Evolutionary conservation across 2,797 vertebrate species (phyloP).

Genomic region (Hydrocynus forskahlii): DNA sequence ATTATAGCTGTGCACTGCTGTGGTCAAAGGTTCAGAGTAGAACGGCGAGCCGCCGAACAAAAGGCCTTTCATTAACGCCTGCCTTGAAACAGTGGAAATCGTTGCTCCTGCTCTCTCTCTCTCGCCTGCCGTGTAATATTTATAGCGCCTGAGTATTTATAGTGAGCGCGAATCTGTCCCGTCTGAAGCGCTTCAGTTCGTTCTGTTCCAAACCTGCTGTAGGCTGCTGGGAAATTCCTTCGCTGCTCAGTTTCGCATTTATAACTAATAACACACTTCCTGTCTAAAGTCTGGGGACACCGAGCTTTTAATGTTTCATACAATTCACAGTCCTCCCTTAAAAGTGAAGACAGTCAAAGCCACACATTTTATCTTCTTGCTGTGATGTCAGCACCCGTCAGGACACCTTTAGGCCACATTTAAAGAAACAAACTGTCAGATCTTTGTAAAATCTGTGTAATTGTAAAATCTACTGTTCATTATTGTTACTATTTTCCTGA

Average conservation of each 20-base stretch:
- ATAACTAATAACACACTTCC: neutral
- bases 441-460: no score
- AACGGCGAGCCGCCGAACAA: constrained; percentile 36
- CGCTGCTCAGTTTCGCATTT: neutral
- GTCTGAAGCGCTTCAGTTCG: neutral
- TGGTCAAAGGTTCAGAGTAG: neutral
- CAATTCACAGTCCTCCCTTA: no score
- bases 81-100: neutral
- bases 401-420: no score
- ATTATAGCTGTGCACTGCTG: neutral
- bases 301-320: neutral
- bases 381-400: no score
- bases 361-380: no score
- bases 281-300: neutral
- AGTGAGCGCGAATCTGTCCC: constrained; percentile 1
- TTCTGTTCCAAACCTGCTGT: neutral
- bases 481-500: no score
- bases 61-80: constrained; percentile 27
- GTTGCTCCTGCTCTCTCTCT: neutral
- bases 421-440: no score
- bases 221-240: neutral
- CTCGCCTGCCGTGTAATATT: constrained; percentile 38
- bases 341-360: no score
- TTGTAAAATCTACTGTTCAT: no score
- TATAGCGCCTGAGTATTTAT: constrained; percentile 46